Evolutionary conservation across 2,888 invertebrate species (phyloP).

Genomic region (Oasisia sp.): DNA sequence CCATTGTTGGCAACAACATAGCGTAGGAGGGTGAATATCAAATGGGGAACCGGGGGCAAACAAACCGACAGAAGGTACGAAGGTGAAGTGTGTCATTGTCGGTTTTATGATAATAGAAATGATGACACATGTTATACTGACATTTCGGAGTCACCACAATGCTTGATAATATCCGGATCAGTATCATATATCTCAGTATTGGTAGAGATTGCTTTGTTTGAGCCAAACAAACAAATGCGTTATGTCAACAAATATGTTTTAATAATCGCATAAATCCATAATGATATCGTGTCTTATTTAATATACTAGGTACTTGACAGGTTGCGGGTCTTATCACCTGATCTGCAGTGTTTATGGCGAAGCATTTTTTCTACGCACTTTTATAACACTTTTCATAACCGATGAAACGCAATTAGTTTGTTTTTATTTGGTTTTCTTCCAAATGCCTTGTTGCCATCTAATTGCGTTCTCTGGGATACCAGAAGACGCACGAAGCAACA

Average conservation of each 20-base stretch:
- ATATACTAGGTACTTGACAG: background rate
- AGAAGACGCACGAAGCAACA: background rate
- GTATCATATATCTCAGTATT: background rate
- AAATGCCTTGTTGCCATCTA: background rate
- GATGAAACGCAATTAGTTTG: background rate
- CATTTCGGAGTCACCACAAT: background rate
- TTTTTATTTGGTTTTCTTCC: background rate
- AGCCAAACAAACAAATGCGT: background rate
- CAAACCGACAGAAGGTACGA: background rate
- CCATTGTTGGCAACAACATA: no score
- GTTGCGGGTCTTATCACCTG: background rate
- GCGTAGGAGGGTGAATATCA: no score
- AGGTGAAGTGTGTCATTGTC: background rate
- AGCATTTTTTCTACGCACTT: background rate
- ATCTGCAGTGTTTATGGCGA: background rate
- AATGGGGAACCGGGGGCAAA: no score
- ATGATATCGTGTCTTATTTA: background rate
- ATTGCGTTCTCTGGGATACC: background rate
- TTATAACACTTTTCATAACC: background rate
- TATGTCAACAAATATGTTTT: background rate
- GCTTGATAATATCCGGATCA: background rate
- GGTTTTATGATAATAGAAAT: background rate
- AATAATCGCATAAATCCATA: background rate
- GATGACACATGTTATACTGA: background rate
- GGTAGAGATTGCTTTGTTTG: background rate